Percentiles rank a stretch among this genome's conserved stretches.
Conservation (phyloP, 2,888 invertebrate species). For the Clanis bilineata region DNA sequence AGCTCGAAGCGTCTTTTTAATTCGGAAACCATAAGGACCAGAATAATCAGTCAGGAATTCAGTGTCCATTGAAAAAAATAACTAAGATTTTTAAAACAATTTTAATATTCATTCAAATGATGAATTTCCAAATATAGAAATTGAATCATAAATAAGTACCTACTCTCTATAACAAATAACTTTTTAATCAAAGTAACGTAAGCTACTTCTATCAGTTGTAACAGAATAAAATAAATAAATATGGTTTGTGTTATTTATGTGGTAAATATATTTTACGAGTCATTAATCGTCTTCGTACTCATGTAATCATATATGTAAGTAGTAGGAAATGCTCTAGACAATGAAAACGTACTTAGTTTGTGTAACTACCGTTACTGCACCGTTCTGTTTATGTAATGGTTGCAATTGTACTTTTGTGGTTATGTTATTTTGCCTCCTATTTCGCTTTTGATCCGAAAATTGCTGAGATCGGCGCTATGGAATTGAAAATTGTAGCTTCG, state of each 20-base stretch:
- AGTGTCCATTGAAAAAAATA: no score
- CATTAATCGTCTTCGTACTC: slow-evolving; percentile 36
- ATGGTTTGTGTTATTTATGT: neutral
- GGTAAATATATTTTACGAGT: slow-evolving; percentile 4
- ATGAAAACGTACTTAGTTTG: slow-evolving; percentile 61
- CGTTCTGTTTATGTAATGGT: slow-evolving; percentile 51
- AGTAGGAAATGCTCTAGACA: slow-evolving; percentile 79
- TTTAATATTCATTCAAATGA: no score
- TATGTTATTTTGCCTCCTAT: neutral
- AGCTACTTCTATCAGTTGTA: neutral
- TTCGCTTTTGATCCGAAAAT: neutral
- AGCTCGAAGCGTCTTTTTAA: no score
- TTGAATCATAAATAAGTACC: no score
- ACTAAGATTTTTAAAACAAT: no score
- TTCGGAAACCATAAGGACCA: no score
- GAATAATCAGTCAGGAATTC: no score
- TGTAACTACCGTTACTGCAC: slow-evolving; percentile 57
- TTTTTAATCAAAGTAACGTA: no score
- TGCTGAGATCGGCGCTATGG: neutral
- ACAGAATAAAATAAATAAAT: neutral
- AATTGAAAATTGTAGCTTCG: neutral
- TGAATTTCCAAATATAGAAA: no score
- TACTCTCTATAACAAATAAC: no score
- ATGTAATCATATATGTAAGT: slow-evolving; percentile 55
- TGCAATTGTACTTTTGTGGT: slow-evolving; percentile 17